A percentile compares a stretch with the other conserved stretches of the same genome.
These are phyloP conservation scores for Ceraclea dissimilis DNA, from an alignment of 2,888 invertebrate genomes.

Conservation along the genomic window DNA sequence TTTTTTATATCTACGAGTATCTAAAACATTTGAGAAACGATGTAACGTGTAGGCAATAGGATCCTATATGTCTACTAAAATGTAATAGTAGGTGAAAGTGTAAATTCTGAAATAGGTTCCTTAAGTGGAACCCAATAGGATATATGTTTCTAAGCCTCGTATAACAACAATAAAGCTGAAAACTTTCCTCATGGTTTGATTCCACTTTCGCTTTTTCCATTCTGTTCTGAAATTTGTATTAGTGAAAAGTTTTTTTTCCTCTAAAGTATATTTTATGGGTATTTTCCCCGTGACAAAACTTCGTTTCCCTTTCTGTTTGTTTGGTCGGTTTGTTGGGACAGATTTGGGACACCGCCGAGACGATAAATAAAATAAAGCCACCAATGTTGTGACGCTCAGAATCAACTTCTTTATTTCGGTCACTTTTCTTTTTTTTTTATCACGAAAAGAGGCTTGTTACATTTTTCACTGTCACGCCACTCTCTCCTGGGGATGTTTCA, in stretches of 20 bases:
- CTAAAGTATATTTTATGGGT: not conserved
- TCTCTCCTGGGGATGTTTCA: not conserved
- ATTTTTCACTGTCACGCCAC: not conserved
- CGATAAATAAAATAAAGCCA: too few relatives aligned
- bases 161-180: not conserved
- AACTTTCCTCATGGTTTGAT: slow-evolving; percentile 1
- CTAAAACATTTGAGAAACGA: too few relatives aligned
- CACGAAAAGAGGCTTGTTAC: not conserved
- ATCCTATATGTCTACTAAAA: too few relatives aligned
- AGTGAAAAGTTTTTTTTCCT: not conserved
- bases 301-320: not conserved
- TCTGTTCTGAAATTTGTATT: not conserved
- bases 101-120: too few relatives aligned
- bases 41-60: too few relatives aligned
- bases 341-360: too few relatives aligned
- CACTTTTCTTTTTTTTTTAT: not conserved
- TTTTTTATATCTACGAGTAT: too few relatives aligned
- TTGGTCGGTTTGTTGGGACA: not conserved
- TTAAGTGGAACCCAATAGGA: too few relatives aligned
- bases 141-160: too few relatives aligned
- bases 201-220: not conserved
- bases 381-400: too few relatives aligned
- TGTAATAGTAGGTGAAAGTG: too few relatives aligned
- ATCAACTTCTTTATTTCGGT: not conserved
- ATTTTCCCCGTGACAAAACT: not conserved